A percentile compares a stretch with the other conserved stretches of the same genome.
phyloP scores from a whole-genome alignment of 2,888 invertebrate species.

The Lasioglossum villosulum region DNA sequence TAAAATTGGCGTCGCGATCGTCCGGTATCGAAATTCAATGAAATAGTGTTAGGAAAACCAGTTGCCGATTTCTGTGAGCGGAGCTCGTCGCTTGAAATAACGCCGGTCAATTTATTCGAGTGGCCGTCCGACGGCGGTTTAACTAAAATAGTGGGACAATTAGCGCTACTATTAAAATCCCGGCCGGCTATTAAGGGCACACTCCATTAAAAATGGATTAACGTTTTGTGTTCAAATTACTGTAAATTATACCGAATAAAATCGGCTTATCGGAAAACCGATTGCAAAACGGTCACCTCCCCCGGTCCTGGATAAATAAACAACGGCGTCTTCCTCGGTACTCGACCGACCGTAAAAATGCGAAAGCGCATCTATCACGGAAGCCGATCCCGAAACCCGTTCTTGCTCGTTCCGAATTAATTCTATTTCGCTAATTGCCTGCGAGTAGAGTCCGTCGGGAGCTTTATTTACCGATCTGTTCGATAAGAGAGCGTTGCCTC shows the following conservation, averaged over 20 bases:
- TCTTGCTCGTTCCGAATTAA: constrained; percentile 13
- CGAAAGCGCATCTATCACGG: constrained; percentile 3
- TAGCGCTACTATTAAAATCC: constrained; percentile 57
- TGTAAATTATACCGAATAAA: constrained; percentile 50
- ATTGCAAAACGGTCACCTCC: constrained; percentile 24
- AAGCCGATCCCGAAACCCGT: neutral
- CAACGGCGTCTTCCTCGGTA: constrained; percentile 28
- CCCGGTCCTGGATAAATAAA: constrained; percentile 40
- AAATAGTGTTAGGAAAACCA: neutral
- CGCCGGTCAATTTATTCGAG: constrained; percentile 39
- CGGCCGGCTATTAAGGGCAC: constrained; percentile 49
- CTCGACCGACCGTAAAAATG: neutral
- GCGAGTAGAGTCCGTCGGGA: neutral
- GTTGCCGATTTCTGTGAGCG: constrained; percentile 23
- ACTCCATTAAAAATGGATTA: constrained; percentile 62
- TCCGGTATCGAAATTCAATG: constrained; percentile 31
- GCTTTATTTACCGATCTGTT: constrained; percentile 20
- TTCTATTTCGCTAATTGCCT: constrained; percentile 23
- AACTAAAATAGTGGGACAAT: constrained; percentile 54
- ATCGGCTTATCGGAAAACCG: constrained; percentile 55
- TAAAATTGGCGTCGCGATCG: neutral
- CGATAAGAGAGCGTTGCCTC: constrained; percentile 34
- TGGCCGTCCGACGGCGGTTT: neutral
- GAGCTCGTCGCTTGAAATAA: constrained; percentile 15
- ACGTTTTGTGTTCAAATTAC: constrained; percentile 52